Evolutionary conservation across 2,113 vertebrate genomes (phyloP), one percentile per base, ranked within the genome.

Genomic region (Rhadina sibilatrix): DNA sequence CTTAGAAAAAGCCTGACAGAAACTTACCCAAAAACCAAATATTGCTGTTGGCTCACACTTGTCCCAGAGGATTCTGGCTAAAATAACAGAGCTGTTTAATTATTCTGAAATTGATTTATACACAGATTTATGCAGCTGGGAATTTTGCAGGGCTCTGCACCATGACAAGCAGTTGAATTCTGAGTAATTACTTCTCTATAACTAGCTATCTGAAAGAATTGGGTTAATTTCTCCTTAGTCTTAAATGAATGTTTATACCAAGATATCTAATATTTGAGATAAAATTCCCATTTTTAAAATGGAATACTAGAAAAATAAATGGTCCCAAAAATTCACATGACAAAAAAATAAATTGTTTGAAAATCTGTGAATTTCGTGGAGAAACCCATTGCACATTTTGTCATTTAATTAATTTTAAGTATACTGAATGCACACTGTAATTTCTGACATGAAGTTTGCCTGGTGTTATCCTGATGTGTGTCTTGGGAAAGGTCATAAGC

Each of bases 51-150:
- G 52, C 65, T 71, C 37, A 46, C 71, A 71, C 47, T 59, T 75
- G 25, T 80, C 90, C 72, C 90, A 57, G 28, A 42, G 80, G 85
- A 9, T 7, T 42, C 82, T 72, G 9, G 23, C 37, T 96, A 80
- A 88, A 91, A 83, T 38, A 93, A 64, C 80, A 91, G 85, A 56
- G 52, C 56, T 81, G 53, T 81, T 83, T 83, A 90, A 92, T 94
- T 80, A 92, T 92, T 86, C 80, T 87, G 69, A 77, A 93, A 93
- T 75, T 66, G 72, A 90, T 93, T 94, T 88, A 87, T 63, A 70
- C 64, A 54, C 46, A 89, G 57, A 83, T 83, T 79, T 83, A 80
- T 93, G 54, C 70, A 87, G 49, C 61, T 84, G 72, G 86, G 82
- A 86, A 79, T 94, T 90, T 52, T 78, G 56, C 60, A 66, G 52